phyloP scores from a whole-genome alignment of 2,797 vertebrate species.

The Enoplosus armatus region DNA sequence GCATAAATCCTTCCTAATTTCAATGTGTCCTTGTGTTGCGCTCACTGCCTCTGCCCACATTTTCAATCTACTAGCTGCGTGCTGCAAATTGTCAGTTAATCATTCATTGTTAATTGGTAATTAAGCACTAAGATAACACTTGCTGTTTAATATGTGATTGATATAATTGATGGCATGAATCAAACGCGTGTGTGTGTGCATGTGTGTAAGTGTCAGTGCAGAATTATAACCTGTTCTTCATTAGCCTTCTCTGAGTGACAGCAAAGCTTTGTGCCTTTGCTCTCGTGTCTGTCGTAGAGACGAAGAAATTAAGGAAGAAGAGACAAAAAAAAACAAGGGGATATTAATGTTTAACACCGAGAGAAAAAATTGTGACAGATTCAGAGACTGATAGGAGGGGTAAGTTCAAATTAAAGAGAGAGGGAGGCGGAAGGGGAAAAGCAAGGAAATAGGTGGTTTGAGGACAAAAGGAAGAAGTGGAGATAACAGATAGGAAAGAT shows the following conservation, averaged over 20 bases:
- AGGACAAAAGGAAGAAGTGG: conserved; percentile 49
- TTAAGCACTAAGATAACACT: conserved; percentile 74
- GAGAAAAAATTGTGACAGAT: conserved; percentile 60
- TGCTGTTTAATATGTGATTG: conserved; percentile 68
- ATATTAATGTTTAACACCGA: conserved; percentile 67
- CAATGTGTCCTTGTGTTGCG: conserved; percentile 47
- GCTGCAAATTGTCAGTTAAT: conserved; percentile 74
- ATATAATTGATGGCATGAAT: conserved; percentile 63
- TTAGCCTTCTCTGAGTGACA: conserved; percentile 27
- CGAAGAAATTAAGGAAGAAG: conserved; percentile 33
- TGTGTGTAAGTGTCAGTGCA: conserved; percentile 1
- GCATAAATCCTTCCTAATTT: conserved; percentile 54
- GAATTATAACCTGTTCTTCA: conserved; percentile 47
- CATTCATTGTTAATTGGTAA: conserved; percentile 77
- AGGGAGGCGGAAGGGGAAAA: conserved; percentile 13
- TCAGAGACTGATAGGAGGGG: conserved; percentile 28
- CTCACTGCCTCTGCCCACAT: conserved; percentile 31
- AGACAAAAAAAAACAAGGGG: conserved; percentile 15
- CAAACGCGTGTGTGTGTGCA: conserved; percentile 15
- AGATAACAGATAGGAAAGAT: conserved; percentile 39
- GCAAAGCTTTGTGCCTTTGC: conserved; percentile 39
- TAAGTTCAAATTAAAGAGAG: conserved; percentile 47
- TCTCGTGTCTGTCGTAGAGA: conserved; percentile 30
- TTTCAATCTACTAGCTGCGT: conserved; percentile 44
- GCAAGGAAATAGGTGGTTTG: conserved; percentile 48